phyloP scores from a whole-genome alignment of 2,888 invertebrate genomes.

The Torymus auratus region DNA sequence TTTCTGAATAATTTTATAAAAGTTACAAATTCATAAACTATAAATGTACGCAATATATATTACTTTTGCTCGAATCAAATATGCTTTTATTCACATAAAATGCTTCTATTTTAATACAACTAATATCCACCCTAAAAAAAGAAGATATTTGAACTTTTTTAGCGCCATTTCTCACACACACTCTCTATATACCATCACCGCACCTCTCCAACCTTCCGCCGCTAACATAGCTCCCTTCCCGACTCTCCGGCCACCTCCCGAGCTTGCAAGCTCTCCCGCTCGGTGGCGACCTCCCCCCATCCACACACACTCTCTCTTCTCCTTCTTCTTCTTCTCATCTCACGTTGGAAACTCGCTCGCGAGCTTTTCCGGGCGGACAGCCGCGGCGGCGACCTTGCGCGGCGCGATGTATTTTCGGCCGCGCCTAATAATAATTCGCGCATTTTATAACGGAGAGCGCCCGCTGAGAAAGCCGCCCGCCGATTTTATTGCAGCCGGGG shows the following conservation, averaged over 20 bases:
- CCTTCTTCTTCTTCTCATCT: neutral
- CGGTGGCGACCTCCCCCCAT: neutral
- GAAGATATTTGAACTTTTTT: too few species aligned
- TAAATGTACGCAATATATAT: too few species aligned
- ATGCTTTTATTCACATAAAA: too few species aligned
- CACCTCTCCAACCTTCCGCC: neutral
- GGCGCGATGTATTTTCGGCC: constrained; percentile 72
- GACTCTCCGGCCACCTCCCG: constrained; percentile 32
- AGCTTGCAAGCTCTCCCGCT: constrained; percentile 18
- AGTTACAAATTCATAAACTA: too few species aligned
- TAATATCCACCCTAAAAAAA: too few species aligned
- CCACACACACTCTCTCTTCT: too few species aligned
- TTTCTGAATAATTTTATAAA: too few species aligned
- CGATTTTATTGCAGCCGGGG: constrained; percentile 2
- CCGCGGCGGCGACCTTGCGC: constrained; percentile 71
- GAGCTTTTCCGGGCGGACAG: constrained; percentile 20
- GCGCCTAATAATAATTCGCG: constrained; percentile 74
- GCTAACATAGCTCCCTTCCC: constrained; percentile 45
- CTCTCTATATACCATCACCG: too few species aligned
- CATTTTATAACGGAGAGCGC: constrained; percentile 70
- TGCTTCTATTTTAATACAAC: too few species aligned
- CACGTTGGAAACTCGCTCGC: constrained; percentile 6
- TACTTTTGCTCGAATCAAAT: too few species aligned
- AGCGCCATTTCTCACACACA: too few species aligned
- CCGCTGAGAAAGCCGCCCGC: neutral